Percentiles rank a stretch among this genome's conserved stretches.
Evolutionary conservation across 2,888 invertebrate species (phyloP).

Genomic region (Clanis bilineata): DNA sequence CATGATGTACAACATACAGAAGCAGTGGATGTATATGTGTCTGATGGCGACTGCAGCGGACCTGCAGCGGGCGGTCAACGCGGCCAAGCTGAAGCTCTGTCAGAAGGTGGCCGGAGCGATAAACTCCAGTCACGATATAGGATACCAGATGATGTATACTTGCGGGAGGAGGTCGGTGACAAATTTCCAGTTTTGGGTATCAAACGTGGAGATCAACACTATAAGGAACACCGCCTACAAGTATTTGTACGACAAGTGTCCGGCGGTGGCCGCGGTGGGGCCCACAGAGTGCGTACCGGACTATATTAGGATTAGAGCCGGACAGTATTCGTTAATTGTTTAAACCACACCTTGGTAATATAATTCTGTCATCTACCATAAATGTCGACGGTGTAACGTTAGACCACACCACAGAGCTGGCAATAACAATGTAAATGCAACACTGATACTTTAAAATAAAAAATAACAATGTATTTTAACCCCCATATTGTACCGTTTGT

Average conservation of each 20-base stretch:
- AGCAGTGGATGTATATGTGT: conserved; percentile 65
- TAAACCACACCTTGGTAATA: no score
- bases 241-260: conserved; percentile 96
- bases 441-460: no score
- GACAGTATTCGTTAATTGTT: conserved; percentile 97
- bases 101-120: conserved; percentile 43
- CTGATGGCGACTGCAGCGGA: conserved; percentile 44
- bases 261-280: conserved; percentile 96
- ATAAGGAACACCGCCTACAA: conserved; percentile 72
- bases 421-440: no score
- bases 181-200: background rate
- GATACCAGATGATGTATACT: conserved; percentile 53
- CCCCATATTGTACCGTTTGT: no score
- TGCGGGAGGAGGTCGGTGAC: conserved; percentile 23
- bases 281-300: conserved; percentile 95
- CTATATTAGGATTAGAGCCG: conserved; percentile 91
- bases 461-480: no score
- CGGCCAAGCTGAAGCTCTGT: conserved; percentile 50
- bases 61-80: conserved; percentile 51
- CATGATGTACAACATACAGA: conserved; percentile 56
- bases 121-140: conserved; percentile 59
- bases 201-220: background rate
- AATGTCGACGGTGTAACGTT: no score
- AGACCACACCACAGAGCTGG: no score
- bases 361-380: no score